Evolutionary conservation across 2,797 vertebrate genomes (phyloP).

Genomic region (Hyperoplus lanceolatus): DNA sequence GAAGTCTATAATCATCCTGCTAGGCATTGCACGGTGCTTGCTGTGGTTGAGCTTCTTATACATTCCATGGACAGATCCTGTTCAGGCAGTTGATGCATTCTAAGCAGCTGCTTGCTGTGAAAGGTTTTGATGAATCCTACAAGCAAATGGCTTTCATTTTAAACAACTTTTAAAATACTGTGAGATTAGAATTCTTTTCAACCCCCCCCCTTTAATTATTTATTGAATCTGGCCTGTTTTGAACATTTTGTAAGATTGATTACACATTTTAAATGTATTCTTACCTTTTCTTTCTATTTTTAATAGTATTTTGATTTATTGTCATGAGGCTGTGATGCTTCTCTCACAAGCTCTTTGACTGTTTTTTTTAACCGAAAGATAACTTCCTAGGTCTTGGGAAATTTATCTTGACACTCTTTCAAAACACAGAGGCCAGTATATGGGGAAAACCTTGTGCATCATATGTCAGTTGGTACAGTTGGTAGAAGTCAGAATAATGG

Average conservation of each 20-base stretch:
- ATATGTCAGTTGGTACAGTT: neutral
- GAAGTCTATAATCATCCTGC: neutral
- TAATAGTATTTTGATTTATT: conserved; percentile 20
- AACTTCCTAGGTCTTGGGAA: neutral
- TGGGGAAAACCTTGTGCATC: neutral
- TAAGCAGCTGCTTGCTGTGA: conserved; percentile 39
- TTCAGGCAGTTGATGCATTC: conserved; percentile 21
- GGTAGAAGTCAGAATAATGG: conserved; percentile 10
- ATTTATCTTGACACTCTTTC: neutral
- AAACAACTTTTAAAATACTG: conserved; percentile 40
- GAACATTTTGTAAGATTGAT: conserved; percentile 20
- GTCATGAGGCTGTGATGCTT: neutral
- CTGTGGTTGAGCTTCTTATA: neutral
- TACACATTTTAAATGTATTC: conserved; percentile 22
- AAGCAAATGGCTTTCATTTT: conserved; percentile 45
- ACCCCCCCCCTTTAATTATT: conserved; percentile 21
- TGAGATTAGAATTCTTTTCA: conserved; percentile 43
- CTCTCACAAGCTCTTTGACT: neutral
- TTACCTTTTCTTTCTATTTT: conserved; percentile 4
- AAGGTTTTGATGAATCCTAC: conserved; percentile 35
- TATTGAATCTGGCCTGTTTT: conserved; percentile 30
- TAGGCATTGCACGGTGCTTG: neutral
- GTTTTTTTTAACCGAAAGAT: conserved; percentile 3
- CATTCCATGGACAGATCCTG: conserved; percentile 13
- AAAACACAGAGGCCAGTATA: conserved; percentile 2